Evolutionary conservation across 2,888 invertebrate species (phyloP), one percentile per base, ranked within the genome.

Genomic region (Margaritifera margaritifera): DNA sequence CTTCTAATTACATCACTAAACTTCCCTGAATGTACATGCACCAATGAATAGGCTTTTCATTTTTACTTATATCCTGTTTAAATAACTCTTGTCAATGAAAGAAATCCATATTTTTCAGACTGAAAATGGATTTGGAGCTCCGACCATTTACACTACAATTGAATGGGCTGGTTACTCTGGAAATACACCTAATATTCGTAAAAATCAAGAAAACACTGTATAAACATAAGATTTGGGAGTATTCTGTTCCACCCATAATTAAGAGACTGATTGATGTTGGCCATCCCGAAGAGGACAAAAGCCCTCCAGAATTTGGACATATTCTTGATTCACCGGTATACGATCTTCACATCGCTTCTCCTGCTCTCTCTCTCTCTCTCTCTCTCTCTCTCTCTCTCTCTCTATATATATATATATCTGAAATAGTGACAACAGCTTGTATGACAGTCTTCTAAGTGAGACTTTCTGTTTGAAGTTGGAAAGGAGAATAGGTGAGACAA

Each of bases 91-190:
- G 1, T 20, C 42, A 18, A n/a, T 50, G 19, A 20, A 6, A 24
- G 0, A 51, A 24, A 50, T 60, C 20, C 53, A 25, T 60, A 22
- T 66, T 27, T 60, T 54, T 20, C 63, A 78, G 78, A 20, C 51
- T 76, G n/a, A 57, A 55, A 52, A 76, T 78, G 74, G 74, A 74
- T n/a, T 60, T 78, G 22, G 62, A 66, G 2, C 24, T 78, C 19
- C 63, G 68, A 15, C 78, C 78, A 20, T 59, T 74, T 19, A 64
- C 52, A 42, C 55, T 78, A 5, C 57, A 55, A 42, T 60, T 78
- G 42, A 63, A 68, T 27, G 78, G 66, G 19, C 20, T 66, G 27
- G 78, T 78, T 4, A 78, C 76, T 5, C 24, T 78, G 11, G 66
- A 71, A 59, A 63, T 76, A 1, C 51, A 73, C 5, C 62, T 78